These are phyloP conservation scores for Temnothorax ravouxi DNA, from an alignment of 2,888 invertebrate genomes.

Conservation along the genomic window DNA sequence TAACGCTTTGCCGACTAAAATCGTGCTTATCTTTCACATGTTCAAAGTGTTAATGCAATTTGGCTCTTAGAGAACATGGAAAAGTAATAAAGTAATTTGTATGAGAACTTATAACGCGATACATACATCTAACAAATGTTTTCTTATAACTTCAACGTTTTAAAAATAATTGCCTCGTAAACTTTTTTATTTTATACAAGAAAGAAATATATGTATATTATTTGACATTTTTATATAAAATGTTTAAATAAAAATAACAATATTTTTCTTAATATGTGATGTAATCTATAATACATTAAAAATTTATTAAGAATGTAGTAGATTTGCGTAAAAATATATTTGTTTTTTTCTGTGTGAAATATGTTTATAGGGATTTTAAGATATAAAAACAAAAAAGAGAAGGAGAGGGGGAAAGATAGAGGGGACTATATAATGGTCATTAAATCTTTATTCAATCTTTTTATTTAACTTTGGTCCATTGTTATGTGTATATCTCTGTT, in stretches of 20 bases:
- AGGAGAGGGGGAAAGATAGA: neutral
- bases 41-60: neutral
- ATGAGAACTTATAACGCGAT: neutral
- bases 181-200: neutral
- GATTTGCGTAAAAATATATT: neutral
- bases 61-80: neutral
- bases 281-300: neutral
- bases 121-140: neutral
- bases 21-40: slow-evolving; percentile 11
- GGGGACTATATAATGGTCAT: no score
- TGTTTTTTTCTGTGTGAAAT: neutral
- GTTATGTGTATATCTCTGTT: neutral
- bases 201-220: neutral
- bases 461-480: neutral
- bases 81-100: neutral
- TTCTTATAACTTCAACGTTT: neutral
- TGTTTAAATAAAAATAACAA: neutral
- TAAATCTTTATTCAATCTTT: no score
- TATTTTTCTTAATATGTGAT: neutral
- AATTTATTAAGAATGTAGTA: neutral
- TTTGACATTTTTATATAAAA: neutral
- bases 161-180: neutral
- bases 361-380: neutral
- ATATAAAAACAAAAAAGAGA: neutral
- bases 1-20: neutral